Percentiles rank a stretch among this genome's conserved stretches.
These are phyloP conservation scores for Marasmarcha lunaedactyla DNA, from an alignment of 2,888 invertebrate genomes.

Conservation along the genomic window DNA sequence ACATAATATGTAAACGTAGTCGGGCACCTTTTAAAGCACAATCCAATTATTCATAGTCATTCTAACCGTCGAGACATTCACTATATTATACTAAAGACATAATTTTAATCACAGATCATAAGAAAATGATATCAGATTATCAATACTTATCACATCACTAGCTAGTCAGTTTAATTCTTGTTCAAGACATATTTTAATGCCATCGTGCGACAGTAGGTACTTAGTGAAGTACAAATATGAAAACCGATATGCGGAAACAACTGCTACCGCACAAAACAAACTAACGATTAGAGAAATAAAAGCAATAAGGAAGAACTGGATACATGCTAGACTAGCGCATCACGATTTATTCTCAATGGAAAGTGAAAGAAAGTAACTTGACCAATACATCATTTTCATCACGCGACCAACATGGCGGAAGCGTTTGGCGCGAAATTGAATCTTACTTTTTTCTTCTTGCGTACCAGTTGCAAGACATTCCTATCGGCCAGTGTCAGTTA, in stretches of 20 bases:
- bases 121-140: too few relatives aligned
- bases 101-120: too few relatives aligned
- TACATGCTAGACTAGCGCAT: conserved; percentile 22
- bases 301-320: conserved; percentile 27
- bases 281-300: conserved; percentile 1
- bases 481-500: conserved; percentile 55
- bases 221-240: neutral
- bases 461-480: conserved; percentile 42
- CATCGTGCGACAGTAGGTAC: neutral
- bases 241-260: too few relatives aligned
- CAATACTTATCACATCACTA: too few relatives aligned
- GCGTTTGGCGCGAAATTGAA: conserved; percentile 49
- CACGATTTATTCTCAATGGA: conserved; percentile 47
- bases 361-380: conserved; percentile 60
- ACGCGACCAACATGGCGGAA: conserved; percentile 62
- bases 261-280: neutral
- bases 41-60: too few relatives aligned
- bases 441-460: conserved; percentile 56
- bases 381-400: conserved; percentile 64
- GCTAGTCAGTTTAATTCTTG: too few relatives aligned
- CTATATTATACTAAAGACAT: too few relatives aligned
- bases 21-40: too few relatives aligned
- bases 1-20: too few relatives aligned
- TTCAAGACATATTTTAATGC: too few relatives aligned
- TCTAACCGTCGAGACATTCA: too few relatives aligned